These are phyloP conservation scores for Tipula unca DNA, from an alignment of 2,888 invertebrate genomes.

Conservation along the genomic window DNA sequence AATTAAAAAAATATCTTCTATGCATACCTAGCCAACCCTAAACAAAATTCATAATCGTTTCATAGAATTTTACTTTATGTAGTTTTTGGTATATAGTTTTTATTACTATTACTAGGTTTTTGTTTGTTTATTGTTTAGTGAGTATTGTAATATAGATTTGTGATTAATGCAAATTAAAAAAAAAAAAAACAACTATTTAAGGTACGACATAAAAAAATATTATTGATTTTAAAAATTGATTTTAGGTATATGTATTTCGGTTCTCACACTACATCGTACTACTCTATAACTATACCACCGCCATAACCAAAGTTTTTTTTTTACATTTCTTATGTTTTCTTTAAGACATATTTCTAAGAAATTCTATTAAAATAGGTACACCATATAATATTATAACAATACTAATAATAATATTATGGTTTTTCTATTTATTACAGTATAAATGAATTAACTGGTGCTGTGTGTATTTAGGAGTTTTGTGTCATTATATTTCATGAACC, in stretches of 20 bases:
- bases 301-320: not conserved
- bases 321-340: not conserved
- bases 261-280: not conserved
- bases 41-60: constrained; percentile 14
- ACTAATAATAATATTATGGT: constrained; percentile 14
- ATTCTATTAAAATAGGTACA: not conserved
- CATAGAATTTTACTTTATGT: not conserved
- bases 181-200: not conserved
- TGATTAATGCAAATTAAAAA: constrained; percentile 14
- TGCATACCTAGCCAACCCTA: constrained; percentile 14
- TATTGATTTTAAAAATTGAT: not conserved
- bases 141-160: not conserved
- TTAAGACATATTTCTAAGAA: not conserved
- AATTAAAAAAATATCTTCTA: not conserved
- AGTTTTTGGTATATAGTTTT: constrained; percentile 3
- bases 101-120: not conserved
- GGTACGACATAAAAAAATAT: not conserved
- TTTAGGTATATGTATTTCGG: not conserved
- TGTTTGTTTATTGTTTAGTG: not conserved
- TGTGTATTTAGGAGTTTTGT: not conserved
- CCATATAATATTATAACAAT: constrained; percentile 3
- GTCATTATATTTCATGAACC: not conserved
- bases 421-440: not conserved
- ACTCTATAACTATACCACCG: not conserved
- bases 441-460: no score